Evolutionary conservation across 2,888 invertebrate genomes (phyloP), one percentile per base, ranked within the genome.

Genomic region (Biston betularia): DNA sequence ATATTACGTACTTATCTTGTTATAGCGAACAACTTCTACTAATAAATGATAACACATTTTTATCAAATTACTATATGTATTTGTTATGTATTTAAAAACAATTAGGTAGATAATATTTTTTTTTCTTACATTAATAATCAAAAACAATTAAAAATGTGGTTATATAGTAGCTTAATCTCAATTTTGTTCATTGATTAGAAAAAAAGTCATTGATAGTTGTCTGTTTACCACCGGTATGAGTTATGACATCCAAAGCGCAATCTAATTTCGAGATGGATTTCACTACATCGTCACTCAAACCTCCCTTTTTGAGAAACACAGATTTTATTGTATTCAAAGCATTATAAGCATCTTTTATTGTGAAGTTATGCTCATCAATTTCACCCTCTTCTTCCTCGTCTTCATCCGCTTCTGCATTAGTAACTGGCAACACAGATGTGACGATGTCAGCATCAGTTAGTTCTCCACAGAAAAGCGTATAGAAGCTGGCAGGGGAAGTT

Each of bases 191-290:
- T 72, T 64, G 66, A 67, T 71, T 71, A 74, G 72, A 42, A 73
- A 71, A 72, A 68, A 75, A 66, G 74, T 74, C 72, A 73, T 72
- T 45, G 45, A 73, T 73, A 63, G 72, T 75, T 70, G 72, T 75
- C 73, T 74, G 72, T 71, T 75, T 74, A 73, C 73, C 71, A 76
- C 68, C 67, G 69, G 72, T 75, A 72, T 15, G 60, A 73, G 72
- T 72, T 71, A 72, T 73, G 24, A 75, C 68, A 74, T 76, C 76
- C 63, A 76, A 75, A 76, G 73, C 72, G 72, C 72, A 74, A 71
- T 75, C 70, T 15, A 75, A 74, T 75, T 72, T 68, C 70, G 71
- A 70, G 71, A 71, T 72, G 63, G 70, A 69, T 70, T 74, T 74
- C 48, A 71, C 73, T 72, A 73, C 70, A 71, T 71, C 71, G 70